These are phyloP conservation scores for Hippocampus zosterae DNA, from an alignment of 2,113 vertebrate genomes.

Conservation along the genomic window DNA sequence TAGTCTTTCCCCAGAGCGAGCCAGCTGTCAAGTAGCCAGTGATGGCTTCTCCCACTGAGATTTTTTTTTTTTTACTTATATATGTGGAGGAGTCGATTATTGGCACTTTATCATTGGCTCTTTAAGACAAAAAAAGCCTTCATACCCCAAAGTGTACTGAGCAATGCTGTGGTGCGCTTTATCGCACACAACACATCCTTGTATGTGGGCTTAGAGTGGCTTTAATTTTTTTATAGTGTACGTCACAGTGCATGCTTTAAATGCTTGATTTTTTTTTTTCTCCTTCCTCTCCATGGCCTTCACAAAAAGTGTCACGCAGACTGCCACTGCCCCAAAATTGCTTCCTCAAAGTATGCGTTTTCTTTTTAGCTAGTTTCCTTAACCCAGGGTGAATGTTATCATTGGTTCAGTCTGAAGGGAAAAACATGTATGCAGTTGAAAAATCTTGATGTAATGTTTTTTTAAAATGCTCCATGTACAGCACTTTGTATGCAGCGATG, in stretches of 20 bases:
- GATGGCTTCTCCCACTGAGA: slow-evolving; percentile 8
- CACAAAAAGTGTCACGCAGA: neutral
- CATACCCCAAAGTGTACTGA: slow-evolving; percentile 15
- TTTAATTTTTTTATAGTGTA: neutral
- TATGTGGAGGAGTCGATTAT: neutral
- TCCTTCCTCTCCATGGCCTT: neutral
- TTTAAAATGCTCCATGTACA: too few species aligned
- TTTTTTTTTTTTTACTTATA: slow-evolving; percentile 4
- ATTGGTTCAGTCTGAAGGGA: too few species aligned
- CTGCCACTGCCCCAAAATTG: neutral
- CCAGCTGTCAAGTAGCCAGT: neutral
- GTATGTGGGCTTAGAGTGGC: slow-evolving; percentile 23
- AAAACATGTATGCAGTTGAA: too few species aligned
- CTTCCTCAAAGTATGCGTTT: neutral
- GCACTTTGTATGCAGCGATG: too few species aligned
- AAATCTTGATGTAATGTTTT: neutral
- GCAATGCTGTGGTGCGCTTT: slow-evolving; percentile 21
- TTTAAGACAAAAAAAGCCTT: slow-evolving; percentile 20
- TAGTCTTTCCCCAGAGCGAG: slow-evolving; percentile 5
- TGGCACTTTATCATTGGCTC: slow-evolving; percentile 1
- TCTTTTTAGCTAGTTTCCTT: neutral
- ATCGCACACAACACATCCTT: slow-evolving; percentile 20
- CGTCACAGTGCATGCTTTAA: neutral
- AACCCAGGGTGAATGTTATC: too few species aligned
- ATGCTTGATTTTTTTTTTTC: neutral